phyloP scores from a whole-genome alignment of 1,140 invertebrate genomes.

The Luehdorfia chinensis region DNA sequence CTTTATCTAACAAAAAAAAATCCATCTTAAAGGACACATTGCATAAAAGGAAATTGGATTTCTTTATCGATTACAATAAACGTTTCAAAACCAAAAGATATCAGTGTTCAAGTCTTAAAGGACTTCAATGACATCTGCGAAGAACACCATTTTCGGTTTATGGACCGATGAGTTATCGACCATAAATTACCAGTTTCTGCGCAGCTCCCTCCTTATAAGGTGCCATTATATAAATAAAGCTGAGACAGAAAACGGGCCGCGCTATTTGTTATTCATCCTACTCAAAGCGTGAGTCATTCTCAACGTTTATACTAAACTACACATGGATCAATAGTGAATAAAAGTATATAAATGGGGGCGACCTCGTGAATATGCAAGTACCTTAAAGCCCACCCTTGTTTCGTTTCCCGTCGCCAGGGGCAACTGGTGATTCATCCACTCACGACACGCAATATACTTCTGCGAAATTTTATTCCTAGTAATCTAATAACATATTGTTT shows the following conservation, averaged over 20 bases:
- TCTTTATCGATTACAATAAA: no score
- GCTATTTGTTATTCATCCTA: slow-evolving; percentile 24
- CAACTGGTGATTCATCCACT: slow-evolving; percentile 9
- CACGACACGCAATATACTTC: not conserved
- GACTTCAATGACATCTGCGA: not conserved
- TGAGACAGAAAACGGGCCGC: slow-evolving; percentile 27
- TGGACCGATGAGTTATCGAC: slow-evolving; percentile 28
- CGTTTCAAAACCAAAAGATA: no score
- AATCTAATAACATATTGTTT: not conserved
- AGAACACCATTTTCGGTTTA: slow-evolving; percentile 17
- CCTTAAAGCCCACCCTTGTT: slow-evolving; percentile 34
- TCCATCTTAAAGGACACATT: no score
- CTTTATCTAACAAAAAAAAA: no score
- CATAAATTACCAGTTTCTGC: slow-evolving; percentile 28
- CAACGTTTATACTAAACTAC: no score
- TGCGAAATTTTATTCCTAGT: not conserved
- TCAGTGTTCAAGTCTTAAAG: no score
- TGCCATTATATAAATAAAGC: slow-evolving; percentile 34
- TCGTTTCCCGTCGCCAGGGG: slow-evolving; percentile 30
- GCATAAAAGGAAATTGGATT: no score
- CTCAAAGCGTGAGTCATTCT: slow-evolving; percentile 15
- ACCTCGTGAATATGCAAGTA: slow-evolving; percentile 36
- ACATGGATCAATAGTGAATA: slow-evolving; percentile 27
- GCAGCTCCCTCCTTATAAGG: slow-evolving; percentile 38
- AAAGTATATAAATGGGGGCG: slow-evolving; percentile 21